Conservation (phyloP, 2,888 invertebrate genomes). For the Lasioglossum lativentre region DNA sequence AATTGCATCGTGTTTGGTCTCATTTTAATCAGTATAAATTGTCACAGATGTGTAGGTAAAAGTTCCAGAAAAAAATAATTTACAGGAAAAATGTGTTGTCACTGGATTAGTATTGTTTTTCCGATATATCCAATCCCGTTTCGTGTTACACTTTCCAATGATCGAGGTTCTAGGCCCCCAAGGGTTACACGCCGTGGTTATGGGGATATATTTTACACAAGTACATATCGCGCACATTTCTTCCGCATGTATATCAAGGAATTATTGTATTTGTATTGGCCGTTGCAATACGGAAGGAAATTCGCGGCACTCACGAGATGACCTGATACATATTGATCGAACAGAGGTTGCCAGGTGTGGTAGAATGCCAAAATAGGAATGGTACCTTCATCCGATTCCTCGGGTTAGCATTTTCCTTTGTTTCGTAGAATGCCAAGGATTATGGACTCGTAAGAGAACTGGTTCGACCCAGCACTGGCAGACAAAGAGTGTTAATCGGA, state of each 20-base stretch:
- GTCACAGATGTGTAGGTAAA: neutral
- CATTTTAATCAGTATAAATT: neutral
- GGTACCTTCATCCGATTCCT: neutral
- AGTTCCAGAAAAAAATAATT: neutral
- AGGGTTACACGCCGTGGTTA: neutral
- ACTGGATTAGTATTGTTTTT: neutral
- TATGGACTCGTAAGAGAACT: constrained; percentile 30
- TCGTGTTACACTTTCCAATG: neutral
- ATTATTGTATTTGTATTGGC: neutral
- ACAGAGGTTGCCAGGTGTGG: neutral
- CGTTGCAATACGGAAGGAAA: neutral
- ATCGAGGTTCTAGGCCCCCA: neutral
- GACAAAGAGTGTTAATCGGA: constrained; percentile 31
- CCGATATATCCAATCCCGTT: neutral
- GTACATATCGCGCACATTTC: neutral
- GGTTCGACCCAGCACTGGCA: constrained; percentile 21
- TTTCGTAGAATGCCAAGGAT: constrained; percentile 41
- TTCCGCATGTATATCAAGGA: neutral
- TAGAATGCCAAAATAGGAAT: neutral
- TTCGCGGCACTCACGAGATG: neutral
- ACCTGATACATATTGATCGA: constrained; percentile 5
- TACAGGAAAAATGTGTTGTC: neutral
- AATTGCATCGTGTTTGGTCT: neutral
- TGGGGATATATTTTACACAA: neutral
- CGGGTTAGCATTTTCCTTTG: constrained; percentile 30